Conservation (phyloP, 2,113 vertebrate genomes). For the Sander lucioperca region DNA sequence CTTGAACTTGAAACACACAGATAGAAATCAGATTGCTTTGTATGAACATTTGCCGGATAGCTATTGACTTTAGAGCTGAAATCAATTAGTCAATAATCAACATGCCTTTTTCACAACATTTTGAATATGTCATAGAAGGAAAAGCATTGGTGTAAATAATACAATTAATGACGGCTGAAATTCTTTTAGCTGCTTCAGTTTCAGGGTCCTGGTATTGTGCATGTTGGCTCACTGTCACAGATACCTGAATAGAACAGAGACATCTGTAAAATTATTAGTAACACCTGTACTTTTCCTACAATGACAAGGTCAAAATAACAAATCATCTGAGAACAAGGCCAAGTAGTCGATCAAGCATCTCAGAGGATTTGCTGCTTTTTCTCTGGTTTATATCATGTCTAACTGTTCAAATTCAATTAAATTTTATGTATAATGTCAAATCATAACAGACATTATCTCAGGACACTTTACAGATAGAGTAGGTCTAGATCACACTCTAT, state of each 20-base stretch:
- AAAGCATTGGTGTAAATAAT: not conserved
- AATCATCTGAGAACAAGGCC: not conserved
- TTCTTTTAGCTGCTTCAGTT: no score
- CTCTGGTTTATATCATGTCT: not conserved
- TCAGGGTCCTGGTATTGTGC: no score
- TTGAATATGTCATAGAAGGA: not conserved
- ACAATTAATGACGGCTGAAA: not conserved
- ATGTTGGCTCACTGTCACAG: no score
- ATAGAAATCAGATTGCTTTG: not conserved
- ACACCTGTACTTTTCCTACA: not conserved
- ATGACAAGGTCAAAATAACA: not conserved
- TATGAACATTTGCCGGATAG: not conserved
- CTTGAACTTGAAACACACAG: constrained; percentile 8
- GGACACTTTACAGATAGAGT: no score
- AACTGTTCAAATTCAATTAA: not conserved
- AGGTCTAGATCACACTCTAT: no score
- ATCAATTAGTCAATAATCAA: not conserved
- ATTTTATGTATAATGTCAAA: no score
- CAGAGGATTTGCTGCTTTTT: not conserved
- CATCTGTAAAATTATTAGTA: no score
- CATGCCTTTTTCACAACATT: not conserved
- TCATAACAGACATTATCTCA: no score
- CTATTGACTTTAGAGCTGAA: not conserved
- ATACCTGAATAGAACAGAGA: no score
- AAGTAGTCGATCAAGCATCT: not conserved